Evolutionary conservation across 2,797 vertebrate genomes (phyloP).

Genomic region (Aotus griseimembra): DNA sequence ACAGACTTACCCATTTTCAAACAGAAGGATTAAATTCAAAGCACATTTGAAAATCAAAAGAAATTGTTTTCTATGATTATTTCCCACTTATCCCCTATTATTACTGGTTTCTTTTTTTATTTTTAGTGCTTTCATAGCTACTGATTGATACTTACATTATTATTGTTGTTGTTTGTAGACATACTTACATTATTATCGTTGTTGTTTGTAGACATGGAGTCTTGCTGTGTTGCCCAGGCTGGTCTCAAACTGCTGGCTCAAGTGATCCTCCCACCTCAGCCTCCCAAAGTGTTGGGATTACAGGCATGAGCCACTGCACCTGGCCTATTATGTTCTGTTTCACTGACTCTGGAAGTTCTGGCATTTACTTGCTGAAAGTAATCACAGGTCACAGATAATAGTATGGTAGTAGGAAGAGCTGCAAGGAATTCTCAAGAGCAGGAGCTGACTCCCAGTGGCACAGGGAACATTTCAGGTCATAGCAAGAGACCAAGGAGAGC

Average conservation of each 20-base stretch:
- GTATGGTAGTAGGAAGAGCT: not conserved
- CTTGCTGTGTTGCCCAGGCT: not conserved
- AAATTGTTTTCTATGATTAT: not conserved
- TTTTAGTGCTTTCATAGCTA: not conserved
- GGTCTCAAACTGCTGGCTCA: not conserved
- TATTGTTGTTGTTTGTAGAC: not conserved
- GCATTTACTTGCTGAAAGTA: not conserved
- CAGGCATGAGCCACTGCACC: not conserved
- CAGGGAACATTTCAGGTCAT: not conserved
- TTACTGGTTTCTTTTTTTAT: not conserved
- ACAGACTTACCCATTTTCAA: not conserved
- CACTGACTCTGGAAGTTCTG: not conserved
- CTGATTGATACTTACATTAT: not conserved
- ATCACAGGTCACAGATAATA: not conserved
- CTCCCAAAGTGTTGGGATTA: not conserved
- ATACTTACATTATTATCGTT: too few relatives aligned
- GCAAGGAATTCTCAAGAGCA: not conserved
- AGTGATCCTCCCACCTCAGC: not conserved
- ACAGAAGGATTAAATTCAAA: not conserved
- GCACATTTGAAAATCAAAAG: not conserved
- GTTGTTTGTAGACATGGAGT: not conserved
- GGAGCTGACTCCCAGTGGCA: not conserved
- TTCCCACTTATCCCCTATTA: accelerated
- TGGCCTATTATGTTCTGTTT: not conserved
- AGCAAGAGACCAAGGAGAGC: not conserved